Base-by-base conservation (phyloP, 1,140 invertebrate genomes). In the Anoplolepis gracilipes region DNA sequence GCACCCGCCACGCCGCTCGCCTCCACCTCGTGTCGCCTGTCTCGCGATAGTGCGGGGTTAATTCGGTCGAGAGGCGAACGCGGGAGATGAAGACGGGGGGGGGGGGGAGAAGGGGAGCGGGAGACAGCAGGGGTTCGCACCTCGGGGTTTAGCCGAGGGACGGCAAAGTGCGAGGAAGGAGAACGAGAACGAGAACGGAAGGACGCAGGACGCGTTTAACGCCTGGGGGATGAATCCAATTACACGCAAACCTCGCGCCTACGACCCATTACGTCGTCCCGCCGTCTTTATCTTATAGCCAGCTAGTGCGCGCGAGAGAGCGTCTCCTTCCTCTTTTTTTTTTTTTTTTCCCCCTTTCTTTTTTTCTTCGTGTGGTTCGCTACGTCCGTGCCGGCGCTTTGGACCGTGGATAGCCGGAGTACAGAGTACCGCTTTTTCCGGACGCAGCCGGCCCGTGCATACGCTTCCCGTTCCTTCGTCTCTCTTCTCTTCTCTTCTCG, bases 191-290 rank as follows among this genome's bases (percentile, higher is more conserved):
- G n/a, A 85, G 70, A 42, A 69, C 59, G 61, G 73, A 76, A 78
- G 75, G 57, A 64, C 72, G 87, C 53, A 72, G 65, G 78, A 86
- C 86, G 88, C 46, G 77, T 82, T 82, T 85, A 79, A 84, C 62
- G 85, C 36, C 78, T 87, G 86, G 90, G 87, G 90, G 89, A 93
- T 93, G 92, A 93, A 93, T 94, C 93, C 92, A 93, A 94, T 94
- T 94, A 93, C 93, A 92, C 85, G 90, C 91, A 91, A 94, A 92
- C 91, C 92, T 92, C 90, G 88, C 92, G 92, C 91, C 91, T 91
- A 92, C 90, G 91, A 89, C 90, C 92, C 91, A 94, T 94, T 93
- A 93, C 90, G 84, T 90, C 90, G 84, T 90, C 87, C 82, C 90
- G 86, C 79, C 84, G 89, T 62, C 70, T 91, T 70, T 75, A 59